Percentiles rank a stretch among this genome's conserved stretches.
These are phyloP conservation scores for Nineta flava DNA, from an alignment of 2,888 invertebrate species.

Conservation along the genomic window DNA sequence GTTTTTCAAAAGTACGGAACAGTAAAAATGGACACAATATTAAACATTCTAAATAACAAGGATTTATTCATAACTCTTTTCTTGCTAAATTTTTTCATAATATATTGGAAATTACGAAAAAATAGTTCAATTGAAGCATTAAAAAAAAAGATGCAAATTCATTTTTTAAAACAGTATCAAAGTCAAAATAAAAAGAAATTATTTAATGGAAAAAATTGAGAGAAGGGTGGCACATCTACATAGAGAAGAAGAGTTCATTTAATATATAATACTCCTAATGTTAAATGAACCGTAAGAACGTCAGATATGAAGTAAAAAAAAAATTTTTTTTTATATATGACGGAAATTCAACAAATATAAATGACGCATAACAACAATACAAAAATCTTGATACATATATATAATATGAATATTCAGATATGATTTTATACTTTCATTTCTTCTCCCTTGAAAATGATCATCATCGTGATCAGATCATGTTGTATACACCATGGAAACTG, in stretches of 20 bases:
- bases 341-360: background rate
- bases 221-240: no score
- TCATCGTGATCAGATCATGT: background rate
- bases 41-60: no score
- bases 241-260: background rate
- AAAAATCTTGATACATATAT: background rate
- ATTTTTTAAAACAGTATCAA: no score
- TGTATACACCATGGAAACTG: conserved; percentile 2
- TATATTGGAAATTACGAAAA: no score
- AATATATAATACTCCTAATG: background rate
- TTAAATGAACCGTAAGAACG: background rate
- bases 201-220: no score
- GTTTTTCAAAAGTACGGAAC: no score
- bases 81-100: no score
- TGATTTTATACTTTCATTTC: background rate
- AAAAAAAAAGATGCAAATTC: no score
- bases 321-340: background rate
- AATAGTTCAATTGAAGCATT: no score
- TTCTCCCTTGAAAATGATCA: background rate
- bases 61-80: no score
- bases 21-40: no score
- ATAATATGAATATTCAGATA: background rate
- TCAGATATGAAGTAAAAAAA: background rate
- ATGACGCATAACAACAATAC: background rate
- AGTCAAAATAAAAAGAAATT: no score